phyloP scores from a whole-genome alignment of 2,113 vertebrate species.

The Hypocryptadius cinnamomeus region DNA sequence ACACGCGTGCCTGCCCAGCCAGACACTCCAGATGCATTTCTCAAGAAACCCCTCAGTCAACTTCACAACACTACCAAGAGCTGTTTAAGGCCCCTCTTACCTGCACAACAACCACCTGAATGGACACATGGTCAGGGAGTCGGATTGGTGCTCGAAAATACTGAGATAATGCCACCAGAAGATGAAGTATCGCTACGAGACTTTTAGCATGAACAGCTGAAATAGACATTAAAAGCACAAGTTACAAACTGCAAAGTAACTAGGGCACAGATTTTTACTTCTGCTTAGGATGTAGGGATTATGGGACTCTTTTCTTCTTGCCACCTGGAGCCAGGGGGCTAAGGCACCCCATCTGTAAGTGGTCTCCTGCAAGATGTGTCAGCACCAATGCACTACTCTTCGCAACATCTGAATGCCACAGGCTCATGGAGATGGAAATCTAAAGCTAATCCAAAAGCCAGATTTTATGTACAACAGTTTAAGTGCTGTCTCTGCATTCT shows the following conservation, averaged over 20 bases:
- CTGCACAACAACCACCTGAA: constrained; percentile 97
- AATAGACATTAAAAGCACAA: constrained; percentile 22
- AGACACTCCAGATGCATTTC: neutral
- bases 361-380: neutral
- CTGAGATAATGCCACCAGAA: constrained; percentile 91
- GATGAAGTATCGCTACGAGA: constrained; percentile 93
- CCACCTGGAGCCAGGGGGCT: neutral
- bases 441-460: constrained; percentile 34
- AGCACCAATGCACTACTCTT: neutral
- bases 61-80: neutral
- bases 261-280: neutral
- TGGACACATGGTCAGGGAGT: constrained; percentile 94
- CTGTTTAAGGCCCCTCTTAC: constrained; percentile 62
- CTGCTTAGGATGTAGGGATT: neutral
- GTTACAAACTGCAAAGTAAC: constrained; percentile 1
- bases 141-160: constrained; percentile 96
- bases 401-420: neutral
- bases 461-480: neutral
- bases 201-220: constrained; percentile 95
- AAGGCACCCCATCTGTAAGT: neutral
- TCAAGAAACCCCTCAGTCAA: neutral
- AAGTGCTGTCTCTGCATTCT: neutral
- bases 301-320: neutral
- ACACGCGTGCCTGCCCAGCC: fast-evolving
- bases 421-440: constrained; percentile 1